These are phyloP conservation scores for Mamestra configurata DNA, from an alignment of 1,140 invertebrate species.

Conservation along the genomic window DNA sequence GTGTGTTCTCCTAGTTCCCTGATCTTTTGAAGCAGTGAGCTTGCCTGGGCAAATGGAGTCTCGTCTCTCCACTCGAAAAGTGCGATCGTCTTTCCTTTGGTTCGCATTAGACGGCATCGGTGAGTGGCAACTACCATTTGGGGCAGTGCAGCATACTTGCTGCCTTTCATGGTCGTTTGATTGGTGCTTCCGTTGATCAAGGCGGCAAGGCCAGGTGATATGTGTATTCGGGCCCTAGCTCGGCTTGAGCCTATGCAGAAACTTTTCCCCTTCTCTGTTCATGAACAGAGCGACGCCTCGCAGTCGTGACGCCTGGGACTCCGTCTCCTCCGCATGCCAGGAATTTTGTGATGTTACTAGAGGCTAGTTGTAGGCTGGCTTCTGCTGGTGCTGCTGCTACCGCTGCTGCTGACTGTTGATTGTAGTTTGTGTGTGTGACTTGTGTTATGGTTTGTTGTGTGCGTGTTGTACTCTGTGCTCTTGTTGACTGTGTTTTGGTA, in stretches of 20 bases:
- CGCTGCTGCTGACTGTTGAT: no score
- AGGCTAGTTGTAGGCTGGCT: no score
- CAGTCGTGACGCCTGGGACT: no score
- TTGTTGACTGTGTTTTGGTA: no score
- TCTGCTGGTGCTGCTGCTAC: no score
- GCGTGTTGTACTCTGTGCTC: not conserved
- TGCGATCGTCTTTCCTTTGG: not conserved
- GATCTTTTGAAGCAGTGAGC: not conserved
- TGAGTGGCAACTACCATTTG: no score
- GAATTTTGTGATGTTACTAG: no score
- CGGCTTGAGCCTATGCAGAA: not conserved
- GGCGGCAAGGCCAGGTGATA: not conserved
- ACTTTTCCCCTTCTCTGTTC: not conserved
- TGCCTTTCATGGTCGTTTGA: not conserved
- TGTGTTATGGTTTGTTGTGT: no score
- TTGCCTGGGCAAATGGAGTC: conserved; percentile 2
- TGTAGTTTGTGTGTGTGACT: no score
- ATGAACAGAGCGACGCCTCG: conserved; percentile 2
- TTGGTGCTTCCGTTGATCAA: conserved; percentile 9
- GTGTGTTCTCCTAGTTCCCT: not conserved
- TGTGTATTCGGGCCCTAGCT: not conserved
- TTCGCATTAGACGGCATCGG: not conserved
- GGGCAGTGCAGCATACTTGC: not conserved
- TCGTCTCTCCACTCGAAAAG: conserved; percentile 8
- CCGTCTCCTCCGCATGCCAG: no score